These are phyloP conservation scores for Rosalia funebris DNA, from an alignment of 2,888 invertebrate genomes.

Conservation along the genomic window DNA sequence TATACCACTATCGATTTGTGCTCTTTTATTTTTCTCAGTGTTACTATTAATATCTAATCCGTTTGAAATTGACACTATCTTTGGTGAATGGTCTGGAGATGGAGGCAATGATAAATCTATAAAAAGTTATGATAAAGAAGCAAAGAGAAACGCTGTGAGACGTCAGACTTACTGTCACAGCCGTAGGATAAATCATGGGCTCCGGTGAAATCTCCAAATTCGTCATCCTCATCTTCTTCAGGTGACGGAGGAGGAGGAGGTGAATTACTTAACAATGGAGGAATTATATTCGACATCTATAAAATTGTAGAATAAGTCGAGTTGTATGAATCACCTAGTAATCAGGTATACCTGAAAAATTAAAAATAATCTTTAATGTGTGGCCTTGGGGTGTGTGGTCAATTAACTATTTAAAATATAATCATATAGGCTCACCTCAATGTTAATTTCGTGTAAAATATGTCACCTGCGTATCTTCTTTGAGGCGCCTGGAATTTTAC, in stretches of 20 bases:
- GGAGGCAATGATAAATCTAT: constrained; percentile 41
- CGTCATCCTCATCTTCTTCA: constrained; percentile 67
- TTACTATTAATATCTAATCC: constrained; percentile 46
- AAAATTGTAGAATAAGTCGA: neutral
- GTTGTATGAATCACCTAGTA: neutral
- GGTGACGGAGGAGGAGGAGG: constrained; percentile 70
- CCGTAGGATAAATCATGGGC: constrained; percentile 57
- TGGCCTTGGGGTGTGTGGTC: constrained; percentile 5
- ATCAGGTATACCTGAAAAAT: neutral
- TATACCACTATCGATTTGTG: constrained; percentile 28
- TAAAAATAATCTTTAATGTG: neutral
- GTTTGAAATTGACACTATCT: constrained; percentile 37
- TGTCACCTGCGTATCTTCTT: neutral
- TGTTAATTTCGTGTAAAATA: constrained; percentile 19
- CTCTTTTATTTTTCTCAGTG: constrained; percentile 32
- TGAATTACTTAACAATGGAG: constrained; percentile 68
- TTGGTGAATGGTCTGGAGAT: constrained; percentile 50
- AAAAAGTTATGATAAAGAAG: neutral
- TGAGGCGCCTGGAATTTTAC: neutral
- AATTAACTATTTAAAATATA: constrained; percentile 1
- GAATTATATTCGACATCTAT: constrained; percentile 66
- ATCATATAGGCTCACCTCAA: constrained; percentile 20
- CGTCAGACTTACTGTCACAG: constrained; percentile 54
- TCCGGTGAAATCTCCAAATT: constrained; percentile 72
- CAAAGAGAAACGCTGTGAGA: neutral